Evolutionary conservation across 2,888 invertebrate species (phyloP).

Genomic region (Drosophila birchii): DNA sequence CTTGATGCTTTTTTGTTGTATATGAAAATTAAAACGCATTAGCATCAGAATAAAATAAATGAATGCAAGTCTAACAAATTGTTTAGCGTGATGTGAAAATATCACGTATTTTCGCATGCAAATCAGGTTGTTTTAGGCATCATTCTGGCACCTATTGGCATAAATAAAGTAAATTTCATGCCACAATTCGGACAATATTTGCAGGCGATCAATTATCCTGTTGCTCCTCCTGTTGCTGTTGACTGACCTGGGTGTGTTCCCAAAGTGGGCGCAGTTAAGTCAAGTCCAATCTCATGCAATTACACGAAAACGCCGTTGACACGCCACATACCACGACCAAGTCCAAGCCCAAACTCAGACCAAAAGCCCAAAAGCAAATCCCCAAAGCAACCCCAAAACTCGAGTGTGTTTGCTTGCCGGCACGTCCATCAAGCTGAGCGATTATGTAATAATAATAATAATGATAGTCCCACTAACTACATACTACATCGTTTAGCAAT

Average conservation of each 20-base stretch:
- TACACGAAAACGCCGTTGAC: conserved; percentile 36
- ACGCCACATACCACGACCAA: conserved; percentile 1
- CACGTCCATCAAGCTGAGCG: conserved; percentile 51
- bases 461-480: conserved; percentile 46
- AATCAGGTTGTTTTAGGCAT: conserved; percentile 23
- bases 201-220: conserved; percentile 48
- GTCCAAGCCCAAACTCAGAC: conserved; percentile 6
- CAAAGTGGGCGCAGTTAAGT: conserved; percentile 26
- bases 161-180: conserved; percentile 4
- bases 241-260: conserved; percentile 29
- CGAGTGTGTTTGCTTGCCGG: conserved; percentile 44
- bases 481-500: conserved; percentile 23
- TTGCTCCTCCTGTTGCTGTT: conserved; percentile 24
- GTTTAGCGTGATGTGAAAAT: conserved; percentile 30
- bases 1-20: neutral
- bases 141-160: neutral
- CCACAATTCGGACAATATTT: conserved; percentile 23
- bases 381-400: conserved; percentile 20
- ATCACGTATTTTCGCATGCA: conserved; percentile 27
- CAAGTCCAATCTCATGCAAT: conserved; percentile 39
- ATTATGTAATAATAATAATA: conserved; percentile 71
- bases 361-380: neutral
- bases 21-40: conserved; percentile 16
- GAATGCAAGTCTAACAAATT: conserved; percentile 26
- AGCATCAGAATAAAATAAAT: conserved; percentile 19